phyloP scores from a whole-genome alignment of 2,113 vertebrate genomes.

The Bombycilla garrulus region DNA sequence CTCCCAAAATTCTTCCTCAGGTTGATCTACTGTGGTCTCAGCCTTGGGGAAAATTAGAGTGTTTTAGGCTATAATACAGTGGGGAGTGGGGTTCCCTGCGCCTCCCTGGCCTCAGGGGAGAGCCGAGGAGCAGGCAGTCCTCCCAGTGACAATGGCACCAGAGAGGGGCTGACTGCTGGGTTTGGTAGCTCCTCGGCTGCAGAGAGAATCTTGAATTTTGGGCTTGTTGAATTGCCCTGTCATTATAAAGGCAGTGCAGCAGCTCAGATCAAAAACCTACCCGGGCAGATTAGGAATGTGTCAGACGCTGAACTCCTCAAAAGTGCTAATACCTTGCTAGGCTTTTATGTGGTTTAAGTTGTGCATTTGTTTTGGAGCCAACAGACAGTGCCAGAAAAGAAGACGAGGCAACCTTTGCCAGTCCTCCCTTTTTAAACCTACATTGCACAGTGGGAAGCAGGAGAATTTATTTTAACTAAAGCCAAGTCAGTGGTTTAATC shows the following conservation, averaged over 20 bases:
- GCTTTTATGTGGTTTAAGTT: constrained; percentile 63
- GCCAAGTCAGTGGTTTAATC: constrained; percentile 69
- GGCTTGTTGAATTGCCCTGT: background rate
- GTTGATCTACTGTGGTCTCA: background rate
- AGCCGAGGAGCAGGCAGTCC: background rate
- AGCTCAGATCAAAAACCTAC: constrained; percentile 38
- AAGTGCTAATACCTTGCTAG: constrained; percentile 39
- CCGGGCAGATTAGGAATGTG: constrained; percentile 50
- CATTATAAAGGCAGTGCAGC: background rate
- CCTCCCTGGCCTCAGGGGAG: background rate
- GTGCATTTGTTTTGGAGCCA: constrained; percentile 39
- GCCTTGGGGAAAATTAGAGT: background rate
- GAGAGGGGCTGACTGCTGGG: background rate
- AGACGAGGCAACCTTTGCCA: constrained; percentile 45
- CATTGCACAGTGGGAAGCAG: constrained; percentile 47
- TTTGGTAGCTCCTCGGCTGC: background rate
- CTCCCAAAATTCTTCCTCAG: background rate
- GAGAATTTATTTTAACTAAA: constrained; percentile 62
- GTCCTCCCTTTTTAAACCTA: constrained; percentile 38
- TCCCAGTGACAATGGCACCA: background rate
- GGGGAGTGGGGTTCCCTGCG: fast-evolving
- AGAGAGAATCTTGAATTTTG: background rate
- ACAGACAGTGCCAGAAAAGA: constrained; percentile 36
- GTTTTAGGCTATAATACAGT: background rate
- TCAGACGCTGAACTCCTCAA: constrained; percentile 38